Evolutionary conservation across 2,888 invertebrate genomes (phyloP), one percentile per base, ranked within the genome.

Genomic region (Lutraria lutraria): DNA sequence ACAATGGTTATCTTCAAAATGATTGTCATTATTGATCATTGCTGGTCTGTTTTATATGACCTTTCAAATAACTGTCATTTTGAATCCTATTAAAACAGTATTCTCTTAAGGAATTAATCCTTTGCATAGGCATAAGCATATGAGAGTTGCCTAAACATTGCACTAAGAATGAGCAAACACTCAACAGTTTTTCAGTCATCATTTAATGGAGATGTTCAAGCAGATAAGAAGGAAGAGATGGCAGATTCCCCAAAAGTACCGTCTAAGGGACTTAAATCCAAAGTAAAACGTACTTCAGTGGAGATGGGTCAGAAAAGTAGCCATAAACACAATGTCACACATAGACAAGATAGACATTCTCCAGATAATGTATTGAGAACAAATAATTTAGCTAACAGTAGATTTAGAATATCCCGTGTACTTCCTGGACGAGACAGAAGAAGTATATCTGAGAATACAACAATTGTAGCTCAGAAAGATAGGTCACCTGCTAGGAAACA

Each of bases 391-490:
- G 85, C 90, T 83, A 89, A 89, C 72, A 92, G 91, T 79, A 91
- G 92, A 53, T 93, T 92, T 82, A 84, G 80, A 34, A 88, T 87
- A 60, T 84, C 82, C 60, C 81, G 86, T 53, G 87, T 88, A 53
- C 79, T 72, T 29, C 87, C 89, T 31, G 91, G 89, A 25, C 79
- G 92, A 56, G 93, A 93, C 21, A 92, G 90, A 81, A 88, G 89
- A 79, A 93, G 92, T 87, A 92, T 93, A 52, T 93, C 93, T n/a
- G 94, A 94, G 87, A 93, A 93, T 89, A 81, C 93, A 21, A 88
- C 94, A 53, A 83, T 87, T n/a, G 93, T 91, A 82, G 54, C 90
- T n/a, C 79, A 82, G 54, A 43, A 81, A 56, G 89, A 90, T 10
- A 83, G 83, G 68, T 63, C 84, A 10, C 68, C 53, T 29, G 76